Evolutionary conservation across 1,140 invertebrate genomes (phyloP), one percentile per base, ranked within the genome.

Genomic region (Probaryconus sp.): DNA sequence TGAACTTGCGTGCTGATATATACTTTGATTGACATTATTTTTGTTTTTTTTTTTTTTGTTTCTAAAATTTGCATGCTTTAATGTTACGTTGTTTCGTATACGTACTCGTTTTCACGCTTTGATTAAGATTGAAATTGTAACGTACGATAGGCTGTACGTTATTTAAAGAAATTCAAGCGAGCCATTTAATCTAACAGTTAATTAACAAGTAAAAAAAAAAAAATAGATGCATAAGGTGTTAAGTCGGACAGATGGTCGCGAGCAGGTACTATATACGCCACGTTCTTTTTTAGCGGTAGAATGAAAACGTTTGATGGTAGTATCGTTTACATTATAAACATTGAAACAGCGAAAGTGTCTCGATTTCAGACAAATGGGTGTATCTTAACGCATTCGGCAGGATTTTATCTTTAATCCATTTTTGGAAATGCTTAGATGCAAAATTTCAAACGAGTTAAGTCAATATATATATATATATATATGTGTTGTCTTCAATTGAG

Each of bases 161-260:
- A 47, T 68, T 43, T 31, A 10, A 43, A 42, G 28, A 58, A n/a
- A n/a, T n/a, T n/a, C n/a, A n/a, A n/a, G 33, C 64, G 50, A 75
- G 30, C 45, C 43, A 24, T 73, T 64, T 37, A 43, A 68, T 63
- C 35, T 70, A 83, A 80, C 75, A n/a, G n/a, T n/a, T 78, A 79
- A 16, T 64, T 76, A 78, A 78, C 51, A 71, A 78, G 80, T 79
- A 79, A 30, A 13, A 55, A 56, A 1, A 33, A 69, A 51, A 37
- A 60, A 55, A 78, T 85, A 85, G 83, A 72, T 82, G 79, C 79
- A 69, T 70, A 45, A 69, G 68, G 77, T 65, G 58, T 42, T 79
- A 79, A 83, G 77, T 40, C 63, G 81, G 81, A 81, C 83, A 73
- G 80, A 84, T 76, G 83, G 84, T 83, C 83, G 83, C 83, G 84